Conservation (phyloP, 2,797 vertebrate genomes). For the Myoxocephalus aenaeus region DNA sequence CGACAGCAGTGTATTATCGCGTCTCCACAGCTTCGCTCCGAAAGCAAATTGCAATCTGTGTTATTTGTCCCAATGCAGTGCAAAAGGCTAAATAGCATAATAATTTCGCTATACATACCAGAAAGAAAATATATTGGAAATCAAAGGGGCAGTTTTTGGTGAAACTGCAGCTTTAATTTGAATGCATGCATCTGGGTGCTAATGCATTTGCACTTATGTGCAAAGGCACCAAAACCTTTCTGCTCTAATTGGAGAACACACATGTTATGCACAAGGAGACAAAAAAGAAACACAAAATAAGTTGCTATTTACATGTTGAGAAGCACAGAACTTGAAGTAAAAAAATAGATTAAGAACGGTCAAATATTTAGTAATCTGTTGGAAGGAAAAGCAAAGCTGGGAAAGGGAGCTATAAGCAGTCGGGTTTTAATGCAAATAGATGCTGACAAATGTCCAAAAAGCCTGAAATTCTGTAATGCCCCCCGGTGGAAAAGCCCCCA, state of each 20-base stretch:
- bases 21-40: slow-evolving; percentile 37
- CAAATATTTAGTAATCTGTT: slow-evolving; percentile 13
- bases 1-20: slow-evolving; percentile 58
- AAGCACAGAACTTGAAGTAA: background rate
- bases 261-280: background rate
- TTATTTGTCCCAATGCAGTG: slow-evolving; percentile 29
- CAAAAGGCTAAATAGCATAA: slow-evolving; percentile 62
- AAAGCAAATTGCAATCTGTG: slow-evolving; percentile 46
- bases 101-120: slow-evolving; percentile 31
- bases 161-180: slow-evolving; percentile 9
- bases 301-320: background rate
- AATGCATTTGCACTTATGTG: slow-evolving; percentile 8
- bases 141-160: slow-evolving; percentile 24
- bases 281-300: background rate
- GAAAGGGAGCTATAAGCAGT: background rate
- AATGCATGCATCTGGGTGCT: slow-evolving; percentile 9
- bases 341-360: background rate
- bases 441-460: slow-evolving; percentile 32
- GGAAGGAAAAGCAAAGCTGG: slow-evolving; percentile 17
- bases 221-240: slow-evolving; percentile 3
- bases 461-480: slow-evolving; percentile 15
- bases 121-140: background rate
- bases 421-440: slow-evolving; percentile 28
- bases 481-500: slow-evolving; percentile 12
- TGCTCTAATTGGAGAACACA: slow-evolving; percentile 6